Conservation (phyloP, 2,113 vertebrate genomes). For the Smithornis capensis region DNA sequence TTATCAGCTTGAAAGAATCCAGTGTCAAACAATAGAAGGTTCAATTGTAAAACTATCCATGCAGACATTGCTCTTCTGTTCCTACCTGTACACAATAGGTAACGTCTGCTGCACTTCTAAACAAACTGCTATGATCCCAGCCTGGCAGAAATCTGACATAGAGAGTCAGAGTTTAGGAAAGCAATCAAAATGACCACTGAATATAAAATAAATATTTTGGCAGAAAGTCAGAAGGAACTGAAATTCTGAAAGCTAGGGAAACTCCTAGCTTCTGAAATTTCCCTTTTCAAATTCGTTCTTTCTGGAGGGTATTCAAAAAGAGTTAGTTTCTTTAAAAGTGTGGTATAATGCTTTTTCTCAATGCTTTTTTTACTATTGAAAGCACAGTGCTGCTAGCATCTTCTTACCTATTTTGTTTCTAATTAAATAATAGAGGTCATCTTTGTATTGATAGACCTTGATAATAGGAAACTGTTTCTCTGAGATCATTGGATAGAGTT, state of each 20-base stretch:
- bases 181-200: background rate
- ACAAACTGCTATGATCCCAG: background rate
- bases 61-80: background rate
- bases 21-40: background rate
- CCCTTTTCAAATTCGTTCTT: background rate
- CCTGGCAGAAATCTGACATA: background rate
- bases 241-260: too few relatives aligned
- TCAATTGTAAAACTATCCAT: background rate
- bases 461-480: background rate
- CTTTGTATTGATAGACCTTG: background rate
- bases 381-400: background rate
- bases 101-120: background rate
- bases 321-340: background rate
- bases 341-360: background rate
- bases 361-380: background rate
- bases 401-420: background rate
- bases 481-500: background rate
- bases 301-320: background rate
- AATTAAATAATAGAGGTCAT: background rate
- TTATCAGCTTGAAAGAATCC: background rate
- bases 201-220: background rate
- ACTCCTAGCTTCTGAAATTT: background rate
- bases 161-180: background rate
- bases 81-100: too few relatives aligned
- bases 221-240: background rate